Conservation (phyloP, 2,888 invertebrate genomes). For the Congeria kusceri region DNA sequence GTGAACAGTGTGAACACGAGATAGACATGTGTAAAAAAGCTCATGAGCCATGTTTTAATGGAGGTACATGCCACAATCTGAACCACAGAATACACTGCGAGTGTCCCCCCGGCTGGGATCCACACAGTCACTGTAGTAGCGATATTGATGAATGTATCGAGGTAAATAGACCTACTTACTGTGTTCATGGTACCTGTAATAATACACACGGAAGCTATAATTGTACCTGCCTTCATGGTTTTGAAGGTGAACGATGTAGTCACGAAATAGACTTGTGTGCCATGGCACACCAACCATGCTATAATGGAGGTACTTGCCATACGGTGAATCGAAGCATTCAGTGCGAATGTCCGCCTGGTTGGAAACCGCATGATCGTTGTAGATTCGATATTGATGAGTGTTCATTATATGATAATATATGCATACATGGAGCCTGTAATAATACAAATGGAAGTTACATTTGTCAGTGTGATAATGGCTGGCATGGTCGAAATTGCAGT, state of each 20-base stretch:
- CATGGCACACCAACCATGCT: not conserved
- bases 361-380: not conserved
- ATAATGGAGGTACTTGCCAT: slow-evolving; percentile 10
- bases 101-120: too few relatives aligned
- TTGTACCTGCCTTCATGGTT: slow-evolving; percentile 1
- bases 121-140: not conserved
- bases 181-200: too few relatives aligned
- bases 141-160: slow-evolving; percentile 20
- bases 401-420: not conserved
- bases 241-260: slow-evolving; percentile 10
- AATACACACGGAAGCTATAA: slow-evolving; percentile 17
- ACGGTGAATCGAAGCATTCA: not conserved
- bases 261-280: slow-evolving; percentile 18
- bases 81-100: too few relatives aligned
- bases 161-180: too few relatives aligned
- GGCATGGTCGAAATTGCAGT: too few relatives aligned
- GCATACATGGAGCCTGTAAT: not conserved
- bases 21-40: too few relatives aligned
- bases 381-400: slow-evolving; percentile 15
- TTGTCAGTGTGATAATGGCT: slow-evolving; percentile 1
- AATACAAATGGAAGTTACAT: slow-evolving; percentile 5
- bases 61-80: too few relatives aligned
- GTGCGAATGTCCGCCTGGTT: slow-evolving; percentile 6
- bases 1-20: too few relatives aligned
- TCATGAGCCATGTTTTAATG: too few relatives aligned